phyloP scores from a whole-genome alignment of 2,888 invertebrate species.

The Acronicta psi region DNA sequence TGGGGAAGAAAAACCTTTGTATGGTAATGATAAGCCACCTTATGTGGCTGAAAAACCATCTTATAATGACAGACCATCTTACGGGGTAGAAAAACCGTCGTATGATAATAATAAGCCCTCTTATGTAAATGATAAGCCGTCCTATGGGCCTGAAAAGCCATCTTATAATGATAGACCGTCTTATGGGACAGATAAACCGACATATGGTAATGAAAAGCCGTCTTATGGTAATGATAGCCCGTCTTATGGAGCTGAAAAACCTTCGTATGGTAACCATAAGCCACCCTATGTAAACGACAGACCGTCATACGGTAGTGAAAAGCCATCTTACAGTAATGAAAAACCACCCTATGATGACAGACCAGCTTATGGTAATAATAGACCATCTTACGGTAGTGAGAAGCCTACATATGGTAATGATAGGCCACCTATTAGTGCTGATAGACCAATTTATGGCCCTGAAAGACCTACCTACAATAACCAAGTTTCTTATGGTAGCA shows the following conservation, averaged over 20 bases:
- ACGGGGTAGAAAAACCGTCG: constrained; percentile 28
- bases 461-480: constrained; percentile 22
- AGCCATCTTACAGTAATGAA: constrained; percentile 28
- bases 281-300: constrained; percentile 28
- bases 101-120: constrained; percentile 25
- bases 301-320: constrained; percentile 30
- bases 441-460: neutral
- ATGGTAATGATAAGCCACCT: constrained; percentile 12
- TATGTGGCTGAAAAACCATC: constrained; percentile 39
- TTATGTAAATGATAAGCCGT: constrained; percentile 11
- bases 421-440: neutral
- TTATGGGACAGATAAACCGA: constrained; percentile 44
- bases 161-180: constrained; percentile 34
- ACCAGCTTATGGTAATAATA: constrained; percentile 34
- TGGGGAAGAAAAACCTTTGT: constrained; percentile 1
- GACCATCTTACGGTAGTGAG: constrained; percentile 34
- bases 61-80: constrained; percentile 35
- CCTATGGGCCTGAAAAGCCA: neutral
- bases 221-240: constrained; percentile 28
- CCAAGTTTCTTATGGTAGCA: constrained; percentile 38
- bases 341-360: constrained; percentile 39
- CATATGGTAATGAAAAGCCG: constrained; percentile 41
- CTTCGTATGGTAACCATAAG: constrained; percentile 28
- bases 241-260: constrained; percentile 25
- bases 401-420: constrained; percentile 19